Evolutionary conservation across 2,113 vertebrate species (phyloP).

Genomic region (Gasterosteus aculeatus): DNA sequence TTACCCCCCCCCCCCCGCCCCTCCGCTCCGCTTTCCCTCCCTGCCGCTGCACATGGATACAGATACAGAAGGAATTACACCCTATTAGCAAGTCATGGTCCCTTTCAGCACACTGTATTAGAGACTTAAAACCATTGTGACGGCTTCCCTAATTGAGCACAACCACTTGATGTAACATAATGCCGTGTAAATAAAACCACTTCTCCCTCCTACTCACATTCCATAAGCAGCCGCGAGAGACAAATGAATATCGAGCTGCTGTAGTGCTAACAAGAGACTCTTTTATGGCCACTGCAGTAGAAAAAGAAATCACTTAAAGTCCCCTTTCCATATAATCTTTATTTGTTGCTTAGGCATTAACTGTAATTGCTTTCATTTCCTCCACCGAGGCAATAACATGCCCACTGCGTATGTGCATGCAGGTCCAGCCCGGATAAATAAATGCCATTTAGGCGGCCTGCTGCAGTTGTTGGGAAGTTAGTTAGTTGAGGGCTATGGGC

Average conservation of each 20-base stretch:
- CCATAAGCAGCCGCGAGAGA: constrained; percentile 67
- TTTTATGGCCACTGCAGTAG: constrained; percentile 57
- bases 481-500: constrained; percentile 71
- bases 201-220: constrained; percentile 54
- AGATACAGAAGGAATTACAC: constrained; percentile 85
- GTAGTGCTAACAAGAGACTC: constrained; percentile 61
- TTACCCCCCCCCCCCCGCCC: constrained; percentile 50
- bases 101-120: constrained; percentile 79
- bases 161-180: constrained; percentile 82
- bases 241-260: constrained; percentile 64
- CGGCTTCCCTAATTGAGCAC: constrained; percentile 78
- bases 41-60: constrained; percentile 66
- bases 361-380: constrained; percentile 41
- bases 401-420: constrained; percentile 32
- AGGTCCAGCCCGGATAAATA: constrained; percentile 67
- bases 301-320: constrained; percentile 58
- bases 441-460: constrained; percentile 62
- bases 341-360: constrained; percentile 68
- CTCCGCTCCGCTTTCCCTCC: constrained; percentile 38
- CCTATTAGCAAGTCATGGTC: constrained; percentile 80
- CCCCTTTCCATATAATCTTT: constrained; percentile 14
- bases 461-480: constrained; percentile 62
- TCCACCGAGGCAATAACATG: constrained; percentile 40
- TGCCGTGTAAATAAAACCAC: constrained; percentile 76
- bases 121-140: constrained; percentile 81